Conservation (phyloP, 2,113 vertebrate genomes). For the Psophia crepitans region DNA sequence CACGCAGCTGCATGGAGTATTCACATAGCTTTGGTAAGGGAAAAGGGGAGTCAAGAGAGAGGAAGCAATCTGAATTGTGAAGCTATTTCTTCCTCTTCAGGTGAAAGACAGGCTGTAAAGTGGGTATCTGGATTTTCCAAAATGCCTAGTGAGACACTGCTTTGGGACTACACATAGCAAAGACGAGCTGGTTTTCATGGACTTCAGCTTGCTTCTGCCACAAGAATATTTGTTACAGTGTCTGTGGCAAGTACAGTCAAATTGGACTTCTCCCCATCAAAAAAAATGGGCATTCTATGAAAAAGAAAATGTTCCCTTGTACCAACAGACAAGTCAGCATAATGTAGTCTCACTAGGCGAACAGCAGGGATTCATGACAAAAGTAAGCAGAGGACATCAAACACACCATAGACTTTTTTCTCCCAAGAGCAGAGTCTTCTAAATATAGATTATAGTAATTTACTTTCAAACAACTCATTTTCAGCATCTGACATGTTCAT, state of each 20-base stretch:
- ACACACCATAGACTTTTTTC: slow-evolving; percentile 6
- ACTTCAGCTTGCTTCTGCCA: background rate
- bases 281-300: background rate
- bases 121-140: background rate
- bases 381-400: slow-evolving; percentile 59
- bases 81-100: background rate
- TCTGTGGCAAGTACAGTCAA: background rate
- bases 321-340: background rate
- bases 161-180: background rate
- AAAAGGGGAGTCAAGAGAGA: background rate
- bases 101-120: background rate
- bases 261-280: background rate
- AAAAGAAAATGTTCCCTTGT: background rate
- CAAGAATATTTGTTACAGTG: background rate
- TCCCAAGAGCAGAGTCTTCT: slow-evolving; percentile 76
- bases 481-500: slow-evolving; percentile 93
- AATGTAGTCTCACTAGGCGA: background rate
- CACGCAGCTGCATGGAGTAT: background rate
- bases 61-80: background rate
- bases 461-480: slow-evolving; percentile 96
- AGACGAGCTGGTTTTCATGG: background rate
- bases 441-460: slow-evolving; percentile 95
- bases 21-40: background rate
- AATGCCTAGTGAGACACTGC: background rate
- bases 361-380: slow-evolving; percentile 33